Evolutionary conservation across 2,797 vertebrate genomes (phyloP), one percentile per base, ranked within the genome.

Genomic region (Selene dorsalis): DNA sequence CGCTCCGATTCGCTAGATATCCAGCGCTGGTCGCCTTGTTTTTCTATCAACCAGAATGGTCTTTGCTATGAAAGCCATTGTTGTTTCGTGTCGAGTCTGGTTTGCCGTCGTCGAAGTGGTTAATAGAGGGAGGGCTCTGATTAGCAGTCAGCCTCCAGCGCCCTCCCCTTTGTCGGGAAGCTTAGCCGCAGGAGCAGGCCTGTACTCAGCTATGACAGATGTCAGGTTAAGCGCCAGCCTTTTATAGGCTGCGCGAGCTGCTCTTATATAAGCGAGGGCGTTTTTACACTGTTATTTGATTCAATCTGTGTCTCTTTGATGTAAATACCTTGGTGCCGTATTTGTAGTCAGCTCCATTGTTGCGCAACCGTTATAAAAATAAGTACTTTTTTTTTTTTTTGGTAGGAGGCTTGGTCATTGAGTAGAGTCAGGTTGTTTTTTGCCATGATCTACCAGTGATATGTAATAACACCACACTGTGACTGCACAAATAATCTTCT

Each of bases 41-140:
- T 65, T 56, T 14, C 59, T 8, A 6, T 18, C 57, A 12, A 4
- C 26, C 80, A 8, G 52, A 43, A 0, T 38, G 0, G 11, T 79
- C 2, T 61, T 60, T 76, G 76, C 47, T 62, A 7, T 17, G n/a
- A 67, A 35, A 77, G 75, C 83, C 79, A 84, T 90, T 91, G 85
- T 87, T 85, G 72, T 73, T n/a, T 76, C 55, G 24, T 67, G 74
- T 39, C 43, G 53, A 41, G 22, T 16, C 39, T 59, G 78, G 41
- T 52, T 48, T 58, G 45, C 69, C 76, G 80, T 78, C 60, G 65
- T 59, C 43, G 86, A 91, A 91, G 78, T 57, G 90, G 94, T 94
- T 94, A 93, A 94, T 69, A 48, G 77, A 63, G 84, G 91, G 89
- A 87, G 90, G 87, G 92, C 76, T 80, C 74, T 82, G 85, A 58